phyloP scores from a whole-genome alignment of 2,797 vertebrate genomes.

The Mallotus villosus region DNA sequence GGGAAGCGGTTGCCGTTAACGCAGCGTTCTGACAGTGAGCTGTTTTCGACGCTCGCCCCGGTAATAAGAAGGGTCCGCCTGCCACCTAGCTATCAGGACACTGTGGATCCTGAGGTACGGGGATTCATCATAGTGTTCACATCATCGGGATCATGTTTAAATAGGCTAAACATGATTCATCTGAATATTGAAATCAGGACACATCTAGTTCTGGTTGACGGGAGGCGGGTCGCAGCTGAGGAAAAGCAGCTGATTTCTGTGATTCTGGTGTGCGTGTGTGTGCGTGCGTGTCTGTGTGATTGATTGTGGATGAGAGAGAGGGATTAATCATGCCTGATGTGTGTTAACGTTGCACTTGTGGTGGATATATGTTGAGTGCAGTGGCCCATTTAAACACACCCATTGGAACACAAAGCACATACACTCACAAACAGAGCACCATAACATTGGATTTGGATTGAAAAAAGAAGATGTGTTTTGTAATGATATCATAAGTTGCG shows the following conservation, averaged over 20 bases:
- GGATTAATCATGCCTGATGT: conserved; percentile 80
- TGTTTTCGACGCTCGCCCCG: conserved; percentile 11
- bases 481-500: neutral
- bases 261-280: conserved; percentile 51
- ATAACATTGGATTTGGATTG: neutral
- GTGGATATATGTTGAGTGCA: conserved; percentile 71
- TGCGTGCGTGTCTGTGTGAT: conserved; percentile 59
- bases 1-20: neutral
- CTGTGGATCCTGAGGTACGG: conserved; percentile 55
- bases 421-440: conserved; percentile 28
- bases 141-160: conserved; percentile 70
- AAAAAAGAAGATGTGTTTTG: neutral
- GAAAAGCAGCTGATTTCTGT: conserved; percentile 80
- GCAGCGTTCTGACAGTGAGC: conserved; percentile 6
- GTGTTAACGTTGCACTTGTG: conserved; percentile 69
- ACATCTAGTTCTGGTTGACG: conserved; percentile 68
- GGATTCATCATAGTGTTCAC: conserved; percentile 58
- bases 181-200: conserved; percentile 76
- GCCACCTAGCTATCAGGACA: conserved; percentile 70
- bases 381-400: conserved; percentile 56
- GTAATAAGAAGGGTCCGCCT: conserved; percentile 54
- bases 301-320: conserved; percentile 73
- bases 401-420: neutral
- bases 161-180: conserved; percentile 78
- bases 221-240: conserved; percentile 73